Percentiles rank a stretch among this genome's conserved stretches.
phyloP scores from a whole-genome alignment of 2,797 vertebrate species.

The Sus cebifrons region DNA sequence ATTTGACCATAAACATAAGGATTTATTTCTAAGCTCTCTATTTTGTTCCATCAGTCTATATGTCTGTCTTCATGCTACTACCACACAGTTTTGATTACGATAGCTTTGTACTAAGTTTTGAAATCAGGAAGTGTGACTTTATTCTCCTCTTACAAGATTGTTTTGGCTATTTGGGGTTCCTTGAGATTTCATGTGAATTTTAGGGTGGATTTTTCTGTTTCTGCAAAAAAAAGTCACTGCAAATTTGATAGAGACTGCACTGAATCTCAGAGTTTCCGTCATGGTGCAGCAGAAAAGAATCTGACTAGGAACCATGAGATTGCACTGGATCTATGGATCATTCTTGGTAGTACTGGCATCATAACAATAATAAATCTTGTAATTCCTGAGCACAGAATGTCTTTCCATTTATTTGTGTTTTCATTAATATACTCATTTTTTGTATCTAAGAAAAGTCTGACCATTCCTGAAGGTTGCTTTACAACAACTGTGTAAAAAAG shows the following conservation, averaged over 20 bases:
- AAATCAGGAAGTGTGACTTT: conserved; percentile 25
- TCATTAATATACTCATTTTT: conserved; percentile 9
- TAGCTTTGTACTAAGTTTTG: conserved; percentile 37
- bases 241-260: conserved; percentile 27
- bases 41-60: not conserved
- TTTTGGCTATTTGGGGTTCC: not conserved
- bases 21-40: not conserved
- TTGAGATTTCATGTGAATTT: conserved; percentile 55
- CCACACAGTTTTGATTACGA: not conserved
- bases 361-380: not conserved
- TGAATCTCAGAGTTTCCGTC: not conserved
- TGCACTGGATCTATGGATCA: not conserved
- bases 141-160: conserved; percentile 10
- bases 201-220: conserved; percentile 41
- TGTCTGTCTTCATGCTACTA: not conserved
- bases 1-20: not conserved
- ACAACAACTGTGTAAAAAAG: conserved; percentile 5
- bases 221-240: not conserved
- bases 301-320: not conserved
- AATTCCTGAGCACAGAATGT: not conserved
- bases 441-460: not conserved
- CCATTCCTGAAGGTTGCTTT: not conserved
- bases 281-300: too few species aligned
- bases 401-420: not conserved
- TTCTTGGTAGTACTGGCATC: not conserved